Conservation (phyloP, 2,113 vertebrate species). For the Mola mola region DNA sequence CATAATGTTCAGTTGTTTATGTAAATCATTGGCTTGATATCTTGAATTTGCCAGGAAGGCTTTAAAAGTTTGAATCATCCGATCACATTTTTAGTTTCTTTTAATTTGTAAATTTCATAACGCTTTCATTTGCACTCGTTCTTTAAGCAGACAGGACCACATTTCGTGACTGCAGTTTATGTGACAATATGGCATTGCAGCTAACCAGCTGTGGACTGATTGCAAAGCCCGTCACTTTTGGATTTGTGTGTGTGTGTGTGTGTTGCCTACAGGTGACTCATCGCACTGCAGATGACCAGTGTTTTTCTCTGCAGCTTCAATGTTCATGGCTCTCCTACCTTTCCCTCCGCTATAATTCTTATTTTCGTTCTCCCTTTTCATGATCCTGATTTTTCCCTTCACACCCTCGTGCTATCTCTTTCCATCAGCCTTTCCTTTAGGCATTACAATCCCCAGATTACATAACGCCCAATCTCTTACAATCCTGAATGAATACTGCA, state of each 20-base stretch:
- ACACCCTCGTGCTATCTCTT: constrained; percentile 24
- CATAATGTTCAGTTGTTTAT: constrained; percentile 9
- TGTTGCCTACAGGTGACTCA: constrained; percentile 81
- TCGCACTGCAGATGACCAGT: constrained; percentile 81
- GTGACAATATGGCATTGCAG: constrained; percentile 62
- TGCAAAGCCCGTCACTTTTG: constrained; percentile 60
- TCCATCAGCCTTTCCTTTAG: constrained; percentile 37
- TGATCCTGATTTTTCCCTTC: not conserved
- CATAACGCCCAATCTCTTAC: constrained; percentile 17
- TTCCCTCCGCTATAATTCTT: constrained; percentile 41
- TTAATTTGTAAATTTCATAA: constrained; percentile 26
- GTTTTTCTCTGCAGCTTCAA: constrained; percentile 68
- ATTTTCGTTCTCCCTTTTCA: constrained; percentile 15
- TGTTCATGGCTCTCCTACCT: constrained; percentile 54
- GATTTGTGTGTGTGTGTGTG: constrained; percentile 32
- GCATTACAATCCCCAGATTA: constrained; percentile 37
- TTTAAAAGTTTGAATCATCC: constrained; percentile 45
- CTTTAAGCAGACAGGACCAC: constrained; percentile 19
- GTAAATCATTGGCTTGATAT: constrained; percentile 28
- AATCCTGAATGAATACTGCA: not conserved
- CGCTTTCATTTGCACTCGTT: not conserved
- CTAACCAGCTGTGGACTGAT: constrained; percentile 68
- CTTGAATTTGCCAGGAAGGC: constrained; percentile 3
- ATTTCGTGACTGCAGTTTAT: constrained; percentile 40
- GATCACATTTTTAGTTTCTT: constrained; percentile 19